phyloP scores from a whole-genome alignment of 2,888 invertebrate genomes.

The Tanytarsus gracilentus region DNA sequence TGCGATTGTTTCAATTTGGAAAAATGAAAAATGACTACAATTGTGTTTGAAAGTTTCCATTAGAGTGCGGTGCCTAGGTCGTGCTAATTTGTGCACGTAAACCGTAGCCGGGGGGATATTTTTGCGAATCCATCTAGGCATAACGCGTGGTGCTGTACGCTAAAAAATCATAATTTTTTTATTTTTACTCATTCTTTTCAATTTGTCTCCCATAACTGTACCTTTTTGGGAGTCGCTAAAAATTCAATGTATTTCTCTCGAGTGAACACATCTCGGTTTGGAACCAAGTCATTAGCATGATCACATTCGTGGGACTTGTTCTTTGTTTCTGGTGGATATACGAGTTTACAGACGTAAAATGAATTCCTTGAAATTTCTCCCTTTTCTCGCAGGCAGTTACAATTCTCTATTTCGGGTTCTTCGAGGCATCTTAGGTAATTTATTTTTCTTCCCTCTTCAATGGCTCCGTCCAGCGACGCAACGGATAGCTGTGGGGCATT shows the following conservation, averaged over 20 bases:
- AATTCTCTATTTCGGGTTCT: background rate
- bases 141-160: background rate
- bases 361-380: constrained; percentile 16
- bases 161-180: background rate
- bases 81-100: constrained; percentile 37
- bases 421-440: background rate
- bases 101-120: constrained; percentile 34
- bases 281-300: constrained; percentile 38
- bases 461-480: too few relatives aligned
- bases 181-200: background rate
- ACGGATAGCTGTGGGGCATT: too few relatives aligned
- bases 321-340: constrained; percentile 1
- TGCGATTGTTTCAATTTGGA: constrained; percentile 34
- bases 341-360: background rate
- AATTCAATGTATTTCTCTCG: constrained; percentile 38
- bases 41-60: constrained; percentile 34
- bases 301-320: constrained; percentile 35
- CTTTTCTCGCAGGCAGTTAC: constrained; percentile 11
- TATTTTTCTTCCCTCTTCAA: too few relatives aligned
- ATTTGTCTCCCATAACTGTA: too few relatives aligned
- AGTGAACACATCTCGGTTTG: constrained; percentile 39
- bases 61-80: constrained; percentile 35
- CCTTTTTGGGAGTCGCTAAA: constrained; percentile 38
- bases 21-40: constrained; percentile 33
- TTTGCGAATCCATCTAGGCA: background rate